These are phyloP conservation scores for Liasis olivaceus DNA, from an alignment of 2,797 vertebrate species.

Conservation along the genomic window DNA sequence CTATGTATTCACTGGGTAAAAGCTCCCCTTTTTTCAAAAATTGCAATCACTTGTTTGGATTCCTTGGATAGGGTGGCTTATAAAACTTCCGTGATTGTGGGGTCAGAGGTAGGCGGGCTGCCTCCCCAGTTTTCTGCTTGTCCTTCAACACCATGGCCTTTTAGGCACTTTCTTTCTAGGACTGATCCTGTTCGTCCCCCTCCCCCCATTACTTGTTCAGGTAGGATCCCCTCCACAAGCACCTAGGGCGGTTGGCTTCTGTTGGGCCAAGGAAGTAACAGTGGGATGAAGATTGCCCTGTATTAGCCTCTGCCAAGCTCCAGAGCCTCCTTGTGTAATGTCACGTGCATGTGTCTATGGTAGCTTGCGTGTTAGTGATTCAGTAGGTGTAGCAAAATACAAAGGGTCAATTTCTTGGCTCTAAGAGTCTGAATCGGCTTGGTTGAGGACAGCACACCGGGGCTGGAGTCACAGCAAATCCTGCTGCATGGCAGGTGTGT, in stretches of 20 bases:
- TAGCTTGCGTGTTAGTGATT: neutral
- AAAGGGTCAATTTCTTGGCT: conserved; percentile 14
- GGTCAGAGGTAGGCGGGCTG: neutral
- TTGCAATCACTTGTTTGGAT: neutral
- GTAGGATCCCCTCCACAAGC: neutral
- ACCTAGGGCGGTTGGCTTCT: neutral
- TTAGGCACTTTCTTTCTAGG: neutral
- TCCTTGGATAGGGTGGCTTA: neutral
- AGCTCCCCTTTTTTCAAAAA: neutral
- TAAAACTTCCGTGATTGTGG: neutral
- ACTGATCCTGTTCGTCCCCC: too few species aligned
- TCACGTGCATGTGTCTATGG: too few species aligned
- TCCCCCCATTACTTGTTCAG: neutral
- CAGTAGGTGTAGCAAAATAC: conserved; percentile 25
- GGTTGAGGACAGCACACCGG: conserved; percentile 28
- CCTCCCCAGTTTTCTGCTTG: neutral
- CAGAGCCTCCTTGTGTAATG: neutral
- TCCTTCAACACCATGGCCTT: neutral
- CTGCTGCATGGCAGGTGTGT: conserved; percentile 10
- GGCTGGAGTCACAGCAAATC: conserved; percentile 23
- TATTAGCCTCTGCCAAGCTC: neutral
- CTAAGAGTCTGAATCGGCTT: neutral
- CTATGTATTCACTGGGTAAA: neutral
- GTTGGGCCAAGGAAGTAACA: neutral
- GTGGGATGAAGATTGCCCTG: neutral